Evolutionary conservation across 2,888 invertebrate genomes (phyloP), one percentile per base, ranked within the genome.

Genomic region (Hydropsyche betteni): DNA sequence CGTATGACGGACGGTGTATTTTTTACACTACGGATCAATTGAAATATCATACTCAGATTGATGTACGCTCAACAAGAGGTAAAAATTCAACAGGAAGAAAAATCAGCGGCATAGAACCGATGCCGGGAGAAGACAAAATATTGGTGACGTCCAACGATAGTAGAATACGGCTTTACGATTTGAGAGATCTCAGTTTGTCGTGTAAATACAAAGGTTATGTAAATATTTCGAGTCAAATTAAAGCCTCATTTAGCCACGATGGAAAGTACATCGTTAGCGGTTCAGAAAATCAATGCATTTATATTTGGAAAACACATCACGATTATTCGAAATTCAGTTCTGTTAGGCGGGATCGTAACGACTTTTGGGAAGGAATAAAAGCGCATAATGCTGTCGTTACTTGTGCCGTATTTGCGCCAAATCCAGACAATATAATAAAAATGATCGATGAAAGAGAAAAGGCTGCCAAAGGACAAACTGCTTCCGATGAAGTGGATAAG

Each of bases 21-120:
- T 99, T 99, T 88, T 99, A 98, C 87, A 96, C 94, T 52, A 98
- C 98, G 0, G 99, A 98, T 89, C 98, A 98, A 84, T 88, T 99
- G 3, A 99, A 98, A 82, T 99, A 99, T 85, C 97, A 97, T 86
- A 99, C 99, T 7, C 97, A 97, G 83, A 98, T 99, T 79, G 95
- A 98, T 85, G 98, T 99, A 2, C 89, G 96, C 1, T 98, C 98
- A 7, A 94, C 97, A 0, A 87, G 98, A n/a, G 98, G 98, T 0
- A 95, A 97, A 82, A 98, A 98, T 87, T 93, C 97, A 0, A 93
- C 94, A 1, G 98, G 98, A 0, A 87, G 97, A 16, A 99, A 99
- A 84, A 97, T 99, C 69, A 98, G 97, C 82, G 98, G 99, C 0
- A 97, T 99, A 79, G 98, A 99, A 84, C 96, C 97, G 0, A 94